A percentile compares a stretch with the other conserved stretches of the same genome.
Evolutionary conservation across 2,888 invertebrate genomes (phyloP).

Genomic region (Digitonthophagus gazella): DNA sequence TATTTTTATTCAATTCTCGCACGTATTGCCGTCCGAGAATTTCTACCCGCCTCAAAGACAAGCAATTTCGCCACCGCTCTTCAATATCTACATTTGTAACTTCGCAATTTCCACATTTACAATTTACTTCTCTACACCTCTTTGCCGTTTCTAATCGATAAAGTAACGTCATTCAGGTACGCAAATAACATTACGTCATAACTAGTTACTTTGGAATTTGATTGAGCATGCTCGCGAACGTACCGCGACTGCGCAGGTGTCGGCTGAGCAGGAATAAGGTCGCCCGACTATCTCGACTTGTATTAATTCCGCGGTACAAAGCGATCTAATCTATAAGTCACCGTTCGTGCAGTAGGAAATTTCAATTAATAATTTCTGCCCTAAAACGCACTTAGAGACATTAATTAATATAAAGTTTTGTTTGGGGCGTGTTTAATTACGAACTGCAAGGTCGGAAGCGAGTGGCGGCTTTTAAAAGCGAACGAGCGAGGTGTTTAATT

Average conservation of each 20-base stretch:
- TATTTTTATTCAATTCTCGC: not conserved
- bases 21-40: not conserved
- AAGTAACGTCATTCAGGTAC: too few relatives aligned
- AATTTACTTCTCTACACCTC: not conserved
- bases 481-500: not conserved
- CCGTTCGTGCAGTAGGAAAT: not conserved
- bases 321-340: not conserved
- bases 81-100: constrained; percentile 5
- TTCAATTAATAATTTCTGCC: not conserved
- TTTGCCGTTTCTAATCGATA: too few relatives aligned
- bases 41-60: constrained; percentile 4
- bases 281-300: not conserved
- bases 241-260: not conserved
- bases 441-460: not conserved
- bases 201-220: too few relatives aligned
- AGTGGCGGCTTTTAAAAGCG: not conserved
- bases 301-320: not conserved
- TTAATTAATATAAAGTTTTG: not conserved
- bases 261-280: not conserved
- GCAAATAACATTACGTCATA: too few relatives aligned
- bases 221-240: too few relatives aligned
- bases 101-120: not conserved
- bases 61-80: not conserved
- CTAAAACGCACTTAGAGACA: not conserved
- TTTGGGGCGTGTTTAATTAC: not conserved